These are phyloP conservation scores for Meloe dianella DNA, from an alignment of 2,888 invertebrate genomes.

Conservation along the genomic window DNA sequence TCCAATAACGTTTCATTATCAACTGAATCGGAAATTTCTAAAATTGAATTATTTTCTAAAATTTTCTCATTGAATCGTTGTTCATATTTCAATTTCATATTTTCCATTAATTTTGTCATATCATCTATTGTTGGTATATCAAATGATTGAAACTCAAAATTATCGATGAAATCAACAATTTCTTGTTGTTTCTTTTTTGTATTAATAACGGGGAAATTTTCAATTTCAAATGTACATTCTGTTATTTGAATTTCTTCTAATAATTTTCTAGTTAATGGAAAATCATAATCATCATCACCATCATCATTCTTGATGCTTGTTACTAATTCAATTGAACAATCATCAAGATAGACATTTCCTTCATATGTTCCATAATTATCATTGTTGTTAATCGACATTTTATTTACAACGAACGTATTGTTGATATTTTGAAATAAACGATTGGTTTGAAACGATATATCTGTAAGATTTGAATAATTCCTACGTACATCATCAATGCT, in stretches of 20 bases:
- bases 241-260: not conserved
- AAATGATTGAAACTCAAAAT: not conserved
- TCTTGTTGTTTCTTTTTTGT: too few species aligned
- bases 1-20: slow-evolving; percentile 17
- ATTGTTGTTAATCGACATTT: not conserved
- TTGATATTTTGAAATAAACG: slow-evolving; percentile 13
- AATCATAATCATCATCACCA: not conserved
- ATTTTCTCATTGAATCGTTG: slow-evolving; percentile 10
- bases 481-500: too few species aligned
- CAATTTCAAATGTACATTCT: not conserved
- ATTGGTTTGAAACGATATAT: not conserved
- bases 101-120: not conserved
- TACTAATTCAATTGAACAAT: not conserved
- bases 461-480: too few species aligned
- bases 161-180: not conserved
- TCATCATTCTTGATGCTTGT: too few species aligned
- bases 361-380: not conserved
- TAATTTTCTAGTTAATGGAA: not conserved
- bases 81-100: slow-evolving; percentile 21
- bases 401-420: slow-evolving; percentile 16
- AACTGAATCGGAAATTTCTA: slow-evolving; percentile 1
- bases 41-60: slow-evolving; percentile 22
- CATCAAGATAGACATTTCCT: not conserved
- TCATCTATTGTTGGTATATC: not conserved
- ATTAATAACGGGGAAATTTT: too few species aligned